Evolutionary conservation across 2,888 invertebrate genomes (phyloP), one percentile per base, ranked within the genome.

Genomic region (Calameuta idolon): DNA sequence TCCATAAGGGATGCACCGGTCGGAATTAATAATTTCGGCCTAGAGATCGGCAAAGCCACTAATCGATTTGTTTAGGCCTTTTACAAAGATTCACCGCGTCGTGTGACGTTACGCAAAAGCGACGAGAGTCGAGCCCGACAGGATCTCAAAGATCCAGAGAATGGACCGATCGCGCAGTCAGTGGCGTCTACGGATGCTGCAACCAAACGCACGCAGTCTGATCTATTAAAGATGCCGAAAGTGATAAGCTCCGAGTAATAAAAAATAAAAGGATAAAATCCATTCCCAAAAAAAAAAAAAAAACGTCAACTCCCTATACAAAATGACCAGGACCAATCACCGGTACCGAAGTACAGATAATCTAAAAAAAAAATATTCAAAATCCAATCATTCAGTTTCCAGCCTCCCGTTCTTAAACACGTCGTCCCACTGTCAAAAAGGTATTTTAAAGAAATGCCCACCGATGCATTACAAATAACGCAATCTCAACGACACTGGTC

Each of bases 161-260:
- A 71, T 71, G 71, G 71, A 71, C 31, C 31, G 31, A 71, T 71
- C 11, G 71, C 15, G 33, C 31, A 23, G 12, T 12, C 71, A 4
- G 71, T 34, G 34, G 33, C 71, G 71, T 71, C 71, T 12, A 55
- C 71, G 71, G 11, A 71, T 31, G 71, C 71, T 71, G 34, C 71
- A 12, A 55, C 55, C 71, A 71, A 34, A 31, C 15, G 12, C 12
- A 33, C 12, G 15, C 33, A 71, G n/a, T 71, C 12, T 12, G 31
- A 34, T 33, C 15, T 34, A 33, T 33, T 71, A 71, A 71, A 71
- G 71, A 71, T 71, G 71, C 71, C 71, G 71, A 71, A 71, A 71
- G 5, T 0, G 71, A 71, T 71, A 71, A 31, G 31, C 55, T 23
- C 9, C 5, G 9, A 55, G 55, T 15, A 55, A 55, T 55, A 9